These are phyloP conservation scores for Aspiorhynchus laticeps DNA, from an alignment of 2,113 vertebrate genomes.

Conservation along the genomic window DNA sequence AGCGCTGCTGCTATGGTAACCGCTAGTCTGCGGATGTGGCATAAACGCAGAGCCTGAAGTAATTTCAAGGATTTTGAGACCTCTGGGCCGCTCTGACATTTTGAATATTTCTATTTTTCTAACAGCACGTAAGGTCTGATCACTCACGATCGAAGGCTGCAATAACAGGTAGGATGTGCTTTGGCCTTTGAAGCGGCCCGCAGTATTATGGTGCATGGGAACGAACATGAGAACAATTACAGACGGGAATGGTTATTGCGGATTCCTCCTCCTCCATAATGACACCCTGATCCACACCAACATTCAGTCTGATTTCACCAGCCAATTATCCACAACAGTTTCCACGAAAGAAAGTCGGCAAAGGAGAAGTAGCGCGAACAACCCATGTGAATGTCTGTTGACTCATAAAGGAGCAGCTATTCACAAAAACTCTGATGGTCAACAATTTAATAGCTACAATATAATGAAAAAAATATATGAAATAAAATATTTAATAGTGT, in stretches of 20 bases:
- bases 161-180: background rate
- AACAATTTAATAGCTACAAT: background rate
- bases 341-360: background rate
- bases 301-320: slow-evolving; percentile 24
- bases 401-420: background rate
- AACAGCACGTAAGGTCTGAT: background rate
- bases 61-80: slow-evolving; percentile 10
- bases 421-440: background rate
- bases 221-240: background rate
- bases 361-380: background rate
- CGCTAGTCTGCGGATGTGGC: background rate
- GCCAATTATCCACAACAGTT: background rate
- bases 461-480: background rate
- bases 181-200: slow-evolving; percentile 5
- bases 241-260: background rate
- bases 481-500: too few relatives aligned
- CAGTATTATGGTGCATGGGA: background rate
- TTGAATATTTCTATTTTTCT: slow-evolving; percentile 12
- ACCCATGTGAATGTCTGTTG: background rate
- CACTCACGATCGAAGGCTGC: background rate
- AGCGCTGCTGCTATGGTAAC: slow-evolving; percentile 50
- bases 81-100: slow-evolving; percentile 22
- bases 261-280: slow-evolving; percentile 24
- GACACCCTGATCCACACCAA: slow-evolving; percentile 26
- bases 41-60: slow-evolving; percentile 10